Base-by-base conservation (phyloP, 2,888 invertebrate species). In the Pachymerium ferrugineum region DNA sequence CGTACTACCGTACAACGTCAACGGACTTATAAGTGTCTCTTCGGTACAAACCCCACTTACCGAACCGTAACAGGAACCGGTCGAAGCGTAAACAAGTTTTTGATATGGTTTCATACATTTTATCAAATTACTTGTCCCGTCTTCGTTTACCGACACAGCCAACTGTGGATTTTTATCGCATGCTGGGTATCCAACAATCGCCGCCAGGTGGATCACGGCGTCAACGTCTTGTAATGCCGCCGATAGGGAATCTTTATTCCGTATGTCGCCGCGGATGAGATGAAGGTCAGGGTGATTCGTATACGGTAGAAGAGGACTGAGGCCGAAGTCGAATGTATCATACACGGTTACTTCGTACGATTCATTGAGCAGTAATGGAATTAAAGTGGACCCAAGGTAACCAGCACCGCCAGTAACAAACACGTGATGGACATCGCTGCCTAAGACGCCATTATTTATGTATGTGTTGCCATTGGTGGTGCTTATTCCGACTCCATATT, bases 31-130 rank as follows among this genome's bases (percentile, higher is more conserved):
- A 5, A 76, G 77, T 0, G 81, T 82, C 67, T 80, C 80, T 76
- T 83, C 83, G 6, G 80, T 79, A 74, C 82, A 83, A 0, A 81
- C 62, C 0, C 80, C 82, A 22, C 73, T 38, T 1, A 83, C 79
- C 8, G 82, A 80, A 0, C 82, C 83, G 75, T 83, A 83, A 73
- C 83, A 83, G 0, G 82, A 82, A 0, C 82, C 82, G 3, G 82
- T 82, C 5, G 78, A 80, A 6, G 83, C 81, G 76, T 81, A 83
- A 3, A 83, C 77, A 19, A 82, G 22, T 14, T 79, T 79, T 76
- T 82, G 82, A 31, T 79, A 76, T 0, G 79, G 79, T 12, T 76
- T 76, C 74, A 81, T 76, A 12, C 79, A 77, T 4, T 78, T 76
- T 1, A 79, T 77, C 6, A 83, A 72, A 54, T 78, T 80, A 33